Base-by-base conservation (phyloP, 2,113 vertebrate species). In the Macaca fascicularis region DNA sequence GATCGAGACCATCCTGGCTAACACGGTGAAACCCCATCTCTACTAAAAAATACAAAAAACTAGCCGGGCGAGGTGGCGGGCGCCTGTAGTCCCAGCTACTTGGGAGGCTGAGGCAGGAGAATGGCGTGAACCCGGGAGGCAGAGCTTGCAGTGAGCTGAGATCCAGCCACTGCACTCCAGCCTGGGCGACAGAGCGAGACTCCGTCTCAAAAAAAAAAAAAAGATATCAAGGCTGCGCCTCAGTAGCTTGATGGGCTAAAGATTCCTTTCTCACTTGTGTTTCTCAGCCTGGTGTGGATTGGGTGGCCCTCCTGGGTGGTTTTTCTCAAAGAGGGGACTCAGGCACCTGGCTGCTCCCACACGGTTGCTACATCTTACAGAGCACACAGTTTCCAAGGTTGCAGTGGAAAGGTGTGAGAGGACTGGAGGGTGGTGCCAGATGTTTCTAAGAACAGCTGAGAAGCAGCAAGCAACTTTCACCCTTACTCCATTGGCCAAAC, bases 381-480 rank as follows among this genome's bases (percentile, higher is more conserved):
- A 3, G 75, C 38, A 12, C 10, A 0, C 8, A 25, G 72, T 35
- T 19, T 27, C 70, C 9, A 2, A 70, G 88, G 32, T 4, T 5
- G 40, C 8, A 19, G 40, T 12, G 57, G 61, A 40, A 69, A 43
- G 35, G 14, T 13, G 35, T 3, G 1, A 19, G 57, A 35, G 35
- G 32, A 45, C 6, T 8, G 27, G n/a, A 40, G 50, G 19, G 6
- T 17, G 3, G 7, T 2, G 57, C 25, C 3, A 6, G 14, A 20
- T 3, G 38, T 19, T 57, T n/a, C 78, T 48, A 64, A 64, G 27
- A 2, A 30, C 61, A 70, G 69, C 70, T 3, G 2, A 12, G 14
- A 72, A 22, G 8, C 1, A 3, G 13, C 13, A 0, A 2, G 0
- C 11, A 25, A 12, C 35, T 38, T 64, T 16, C 35, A 17, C 50